Evolutionary conservation across 1,140 invertebrate genomes (phyloP), one percentile per base, ranked within the genome.

Genomic region (Hestina assimilis): DNA sequence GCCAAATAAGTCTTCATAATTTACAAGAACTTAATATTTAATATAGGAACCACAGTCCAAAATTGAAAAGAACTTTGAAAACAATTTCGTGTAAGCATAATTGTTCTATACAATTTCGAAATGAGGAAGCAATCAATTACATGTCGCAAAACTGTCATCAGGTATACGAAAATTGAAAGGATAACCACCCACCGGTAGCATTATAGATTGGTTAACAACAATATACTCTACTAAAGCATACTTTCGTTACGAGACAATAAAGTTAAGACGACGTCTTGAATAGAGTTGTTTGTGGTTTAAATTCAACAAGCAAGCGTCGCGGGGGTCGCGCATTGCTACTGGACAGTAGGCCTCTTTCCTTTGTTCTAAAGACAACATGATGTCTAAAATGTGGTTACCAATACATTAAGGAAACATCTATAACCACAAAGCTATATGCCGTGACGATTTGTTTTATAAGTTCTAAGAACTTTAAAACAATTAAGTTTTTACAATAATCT

Each of bases 211-310:
- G 80, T 83, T 72, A 62, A 51, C 57, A 69, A 83, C 77, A 83
- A 85, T 76, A 59, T 54, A 59, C 57, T 56, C 29, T 55, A 71
- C 62, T 66, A 71, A 72, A 64, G 63, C 53, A 46, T 52, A 70
- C 65, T 70, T 74, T 75, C 65, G 42, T 59, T 20, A 17, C 59
- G 52, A 79, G 68, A 79, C 77, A 82, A 79, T 67, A 53, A 66
- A 53, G 42, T 61, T 42, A 42, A 28, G 33, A 57, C 56, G 55
- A 42, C 20, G 15, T 20, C 33, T 42, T 74, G 60, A 74, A 79
- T 75, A 72, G 69, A 65, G 63, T 69, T 84, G 75, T 86, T 81
- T 86, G 81, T 82, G 81, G 81, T 86, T 78, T 78, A 59, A 71
- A 84, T 80, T 68, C 62, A 75, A 73, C 68, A 72, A 69, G 62